phyloP scores from a whole-genome alignment of 2,113 vertebrate genomes.

The Abramis brama region DNA sequence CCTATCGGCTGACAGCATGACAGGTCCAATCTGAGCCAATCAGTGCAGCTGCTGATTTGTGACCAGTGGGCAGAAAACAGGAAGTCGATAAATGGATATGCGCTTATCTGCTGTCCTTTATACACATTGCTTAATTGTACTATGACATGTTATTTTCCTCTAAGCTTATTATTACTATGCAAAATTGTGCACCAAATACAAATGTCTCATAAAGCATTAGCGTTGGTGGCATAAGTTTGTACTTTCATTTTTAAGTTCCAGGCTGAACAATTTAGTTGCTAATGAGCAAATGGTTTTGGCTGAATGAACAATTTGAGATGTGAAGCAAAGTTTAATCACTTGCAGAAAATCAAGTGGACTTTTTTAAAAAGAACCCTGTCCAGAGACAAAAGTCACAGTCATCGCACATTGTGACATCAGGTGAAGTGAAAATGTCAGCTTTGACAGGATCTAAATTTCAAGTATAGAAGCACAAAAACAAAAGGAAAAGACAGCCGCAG shows the following conservation, averaged over 20 bases:
- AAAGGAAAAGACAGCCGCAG: neutral
- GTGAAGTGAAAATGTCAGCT: conserved; percentile 12
- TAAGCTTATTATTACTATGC: conserved; percentile 23
- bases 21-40: conserved; percentile 56
- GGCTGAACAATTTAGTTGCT: conserved; percentile 13
- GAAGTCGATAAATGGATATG: conserved; percentile 25
- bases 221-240: neutral
- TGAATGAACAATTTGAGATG: neutral
- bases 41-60: conserved; percentile 44
- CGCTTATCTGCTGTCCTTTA: conserved; percentile 44
- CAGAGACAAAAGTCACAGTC: conserved; percentile 1
- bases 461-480: conserved; percentile 1
- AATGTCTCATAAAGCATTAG: conserved; percentile 11
- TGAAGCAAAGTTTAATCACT: conserved; percentile 15
- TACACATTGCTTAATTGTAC: conserved; percentile 3
- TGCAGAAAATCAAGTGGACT: neutral
- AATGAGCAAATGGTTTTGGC: conserved; percentile 38
- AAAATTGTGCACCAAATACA: conserved; percentile 9
- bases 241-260: neutral
- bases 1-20: conserved; percentile 52
- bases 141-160: conserved; percentile 31
- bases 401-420: neutral
- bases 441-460: conserved; percentile 5
- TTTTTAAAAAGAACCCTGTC: neutral
- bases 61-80: conserved; percentile 29